Base-by-base conservation (phyloP, 1,140 invertebrate species). In the Trichogramma pretiosum region DNA sequence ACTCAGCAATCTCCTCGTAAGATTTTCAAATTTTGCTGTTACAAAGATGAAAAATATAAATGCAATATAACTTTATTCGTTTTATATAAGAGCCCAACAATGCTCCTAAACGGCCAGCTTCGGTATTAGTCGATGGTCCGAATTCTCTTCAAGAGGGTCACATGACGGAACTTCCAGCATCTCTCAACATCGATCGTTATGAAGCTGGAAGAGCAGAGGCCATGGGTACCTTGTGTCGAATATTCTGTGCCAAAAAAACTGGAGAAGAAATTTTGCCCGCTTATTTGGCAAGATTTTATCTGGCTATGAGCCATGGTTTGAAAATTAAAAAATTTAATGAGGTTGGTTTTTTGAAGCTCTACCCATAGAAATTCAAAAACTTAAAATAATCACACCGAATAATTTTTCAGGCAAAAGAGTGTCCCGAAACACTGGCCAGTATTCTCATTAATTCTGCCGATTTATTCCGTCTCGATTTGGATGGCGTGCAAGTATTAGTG, bases 171-270 rank as follows among this genome's bases (percentile, higher is more conserved):
- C 59, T 76, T 32, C 74, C 74, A 23, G 51, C 70, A 9, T 67
- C 69, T 22, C 64, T 79, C 28, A 73, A 72, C 13, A 82, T 82
- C 46, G 81, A 84, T 56, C 80, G 81, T 56, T 85, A 83, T 59
- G 82, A 87, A 61, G 78, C 81, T 55, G 96, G 96, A 3, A 77
- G 89, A 56, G 94, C 96, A 0, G 93, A 98, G 72, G 95, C 96
- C 3, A 78, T 98, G 53, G 95, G 93, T 1, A 85, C 93, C 5
- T 70, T 99, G 5, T 97, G 93, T 70, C 77, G 93, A 58, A 93
- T 99, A 58, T 89, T 99, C 61, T 97, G 93, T 68, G 84, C 93
- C 0, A 96, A 97, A 67, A 93, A 93, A 70, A 93, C 92, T 13
- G 88, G 88, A 24, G 96, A 99, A 74, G 85, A 92, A 61, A 93